Evolutionary conservation across 2,113 vertebrate species (phyloP).

Genomic region (Chiloscyllium plagiosum): DNA sequence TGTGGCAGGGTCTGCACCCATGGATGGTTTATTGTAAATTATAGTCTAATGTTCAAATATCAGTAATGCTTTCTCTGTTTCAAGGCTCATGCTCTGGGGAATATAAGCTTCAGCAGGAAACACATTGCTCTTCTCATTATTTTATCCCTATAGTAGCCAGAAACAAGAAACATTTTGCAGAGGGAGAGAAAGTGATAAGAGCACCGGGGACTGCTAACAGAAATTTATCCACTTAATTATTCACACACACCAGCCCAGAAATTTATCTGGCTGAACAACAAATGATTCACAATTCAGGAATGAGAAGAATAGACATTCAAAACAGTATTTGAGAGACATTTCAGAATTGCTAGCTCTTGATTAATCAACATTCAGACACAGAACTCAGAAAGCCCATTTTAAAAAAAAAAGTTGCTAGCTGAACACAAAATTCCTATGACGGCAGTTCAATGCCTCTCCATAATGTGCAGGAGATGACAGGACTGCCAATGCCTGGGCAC

Average conservation of each 20-base stretch:
- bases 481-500: neutral
- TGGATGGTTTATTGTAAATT: neutral
- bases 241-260: neutral
- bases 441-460: neutral
- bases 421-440: neutral
- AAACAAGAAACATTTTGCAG: neutral
- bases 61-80: neutral
- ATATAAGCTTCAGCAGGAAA: neutral
- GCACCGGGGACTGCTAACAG: neutral
- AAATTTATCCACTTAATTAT: neutral
- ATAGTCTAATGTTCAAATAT: neutral
- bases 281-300: neutral
- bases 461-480: neutral
- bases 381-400: neutral
- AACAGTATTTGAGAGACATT: neutral
- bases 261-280: neutral
- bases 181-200: neutral
- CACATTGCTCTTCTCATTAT: neutral
- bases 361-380: neutral
- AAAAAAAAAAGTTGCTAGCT: neutral
- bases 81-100: neutral
- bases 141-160: neutral
- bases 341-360: neutral
- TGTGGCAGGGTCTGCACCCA: neutral
- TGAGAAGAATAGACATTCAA: neutral